Conservation (phyloP, 92 coral and sea anemone species). For the Blastomussa wellsi region DNA sequence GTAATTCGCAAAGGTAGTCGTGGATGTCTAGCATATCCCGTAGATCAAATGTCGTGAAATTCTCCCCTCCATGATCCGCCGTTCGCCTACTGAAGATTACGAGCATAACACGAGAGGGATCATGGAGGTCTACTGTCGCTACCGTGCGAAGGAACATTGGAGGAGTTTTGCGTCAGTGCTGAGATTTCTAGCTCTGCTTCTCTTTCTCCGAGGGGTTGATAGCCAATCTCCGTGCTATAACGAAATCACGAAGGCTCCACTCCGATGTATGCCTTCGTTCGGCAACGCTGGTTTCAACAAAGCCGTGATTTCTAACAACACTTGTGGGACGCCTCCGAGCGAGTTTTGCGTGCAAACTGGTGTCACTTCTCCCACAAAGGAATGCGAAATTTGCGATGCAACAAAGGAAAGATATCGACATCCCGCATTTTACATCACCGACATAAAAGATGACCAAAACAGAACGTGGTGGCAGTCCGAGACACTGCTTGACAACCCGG, state of each 20-base stretch:
- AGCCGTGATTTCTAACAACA: constrained; percentile 80
- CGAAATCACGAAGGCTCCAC: constrained; percentile 42
- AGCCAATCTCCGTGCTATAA: constrained; percentile 62
- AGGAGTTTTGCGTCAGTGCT: constrained; percentile 10
- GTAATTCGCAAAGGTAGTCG: neutral
- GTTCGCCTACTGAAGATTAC: constrained; percentile 20
- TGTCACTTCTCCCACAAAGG: constrained; percentile 74
- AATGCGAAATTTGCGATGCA: constrained; percentile 82
- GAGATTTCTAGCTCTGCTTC: constrained; percentile 20
- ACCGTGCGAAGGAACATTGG: constrained; percentile 31
- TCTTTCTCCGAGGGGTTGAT: constrained; percentile 24
- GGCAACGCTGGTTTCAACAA: constrained; percentile 90
- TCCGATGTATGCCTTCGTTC: constrained; percentile 92
- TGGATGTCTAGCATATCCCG: constrained; percentile 17
- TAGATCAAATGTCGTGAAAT: constrained; percentile 25
- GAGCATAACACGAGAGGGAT: constrained; percentile 40
- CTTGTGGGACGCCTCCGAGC: constrained; percentile 89
- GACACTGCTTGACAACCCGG: constrained; percentile 65
- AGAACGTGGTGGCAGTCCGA: constrained; percentile 99
- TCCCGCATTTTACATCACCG: constrained; percentile 84
- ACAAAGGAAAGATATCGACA: constrained; percentile 48
- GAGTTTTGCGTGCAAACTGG: constrained; percentile 92
- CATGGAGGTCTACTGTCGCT: constrained; percentile 33
- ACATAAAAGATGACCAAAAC: constrained; percentile 90
- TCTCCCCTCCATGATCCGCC: constrained; percentile 12